Evolutionary conservation across 2,113 vertebrate genomes (phyloP).

Genomic region (Corvus moneduloides): DNA sequence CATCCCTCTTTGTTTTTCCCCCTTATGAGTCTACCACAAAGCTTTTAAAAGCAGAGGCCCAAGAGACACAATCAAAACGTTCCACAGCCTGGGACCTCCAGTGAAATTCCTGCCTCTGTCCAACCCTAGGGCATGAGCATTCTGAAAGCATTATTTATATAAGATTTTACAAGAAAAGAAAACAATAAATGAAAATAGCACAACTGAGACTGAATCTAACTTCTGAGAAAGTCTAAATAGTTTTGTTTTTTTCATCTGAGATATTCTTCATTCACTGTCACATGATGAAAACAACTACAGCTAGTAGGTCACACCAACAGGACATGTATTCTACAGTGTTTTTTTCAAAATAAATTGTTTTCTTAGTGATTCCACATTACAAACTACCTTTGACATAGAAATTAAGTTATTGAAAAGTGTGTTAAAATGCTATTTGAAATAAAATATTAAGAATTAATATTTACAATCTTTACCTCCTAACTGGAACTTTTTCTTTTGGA

Average conservation of each 20-base stretch:
- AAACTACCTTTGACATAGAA: not conserved
- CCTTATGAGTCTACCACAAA: not conserved
- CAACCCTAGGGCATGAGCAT: not conserved
- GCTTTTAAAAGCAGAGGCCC: not conserved
- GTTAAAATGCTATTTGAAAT: constrained; percentile 19
- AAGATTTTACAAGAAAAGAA: not conserved
- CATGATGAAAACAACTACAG: not conserved
- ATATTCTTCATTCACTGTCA: not conserved
- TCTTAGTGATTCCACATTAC: not conserved
- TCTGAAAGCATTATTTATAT: not conserved
- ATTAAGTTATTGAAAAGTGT: not conserved
- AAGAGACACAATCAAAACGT: not conserved
- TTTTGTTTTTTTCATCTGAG: not conserved
- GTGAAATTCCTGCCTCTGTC: not conserved
- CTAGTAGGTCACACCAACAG: not conserved
- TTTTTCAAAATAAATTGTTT: not conserved
- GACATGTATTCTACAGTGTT: not conserved
- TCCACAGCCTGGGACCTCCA: not conserved
- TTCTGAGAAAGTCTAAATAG: not conserved
- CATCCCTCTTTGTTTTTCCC: not conserved
- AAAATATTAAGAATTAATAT: constrained; percentile 28
- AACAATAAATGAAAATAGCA: not conserved
- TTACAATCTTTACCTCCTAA: constrained; percentile 40
- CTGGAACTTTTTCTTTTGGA: constrained; percentile 32
- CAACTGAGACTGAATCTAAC: not conserved